Base-by-base conservation (phyloP, 1,140 invertebrate species). In the Zophobas atratus region DNA sequence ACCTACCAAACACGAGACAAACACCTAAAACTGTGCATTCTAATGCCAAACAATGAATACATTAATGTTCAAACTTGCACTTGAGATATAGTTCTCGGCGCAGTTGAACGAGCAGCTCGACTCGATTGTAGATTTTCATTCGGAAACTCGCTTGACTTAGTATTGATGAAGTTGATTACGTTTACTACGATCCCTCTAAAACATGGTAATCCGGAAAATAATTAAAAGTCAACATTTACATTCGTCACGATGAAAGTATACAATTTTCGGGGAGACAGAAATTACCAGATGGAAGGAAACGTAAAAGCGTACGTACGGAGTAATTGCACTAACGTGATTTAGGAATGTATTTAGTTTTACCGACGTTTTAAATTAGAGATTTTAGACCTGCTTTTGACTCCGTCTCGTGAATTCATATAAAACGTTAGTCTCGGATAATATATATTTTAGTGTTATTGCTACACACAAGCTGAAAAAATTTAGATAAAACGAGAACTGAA, bases 31-130 rank as follows among this genome's bases (percentile, higher is more conserved):
- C 60, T 36, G 60, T 67, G 60, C 60, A 67, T 67, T 39, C 60
- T 43, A 39, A 48, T 39, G 39, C 60, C 39, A 20, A 41, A 43
- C 60, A 67, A 67, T 67, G 60, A 67, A 67, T 67, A 67, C 60
- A 67, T 67, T 67, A 67, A 67, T 43, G 39, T 20, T 2, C 5
- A 43, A 43, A 63, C 35, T 63, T 67, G 53, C 53, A 55, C 1
- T 55, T 32, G 32, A 34, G 35, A 34, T 20, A 20, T 20, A 20
- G 20, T 20, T 20, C 20, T 20, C 20, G 20, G 20, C 20, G 20
- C 20, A 20, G 20, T 20, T 20, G 20, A 20, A 20, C 20, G 20
- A 20, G 20, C 20, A 20, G 20, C 20, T 20, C 20, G 20, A 20
- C 20, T 20, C 20, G 20, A 20, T 20, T 20, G 20, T 20, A 20